Conservation (phyloP, 2,113 vertebrate species). For the Poicephalus meyeri region DNA sequence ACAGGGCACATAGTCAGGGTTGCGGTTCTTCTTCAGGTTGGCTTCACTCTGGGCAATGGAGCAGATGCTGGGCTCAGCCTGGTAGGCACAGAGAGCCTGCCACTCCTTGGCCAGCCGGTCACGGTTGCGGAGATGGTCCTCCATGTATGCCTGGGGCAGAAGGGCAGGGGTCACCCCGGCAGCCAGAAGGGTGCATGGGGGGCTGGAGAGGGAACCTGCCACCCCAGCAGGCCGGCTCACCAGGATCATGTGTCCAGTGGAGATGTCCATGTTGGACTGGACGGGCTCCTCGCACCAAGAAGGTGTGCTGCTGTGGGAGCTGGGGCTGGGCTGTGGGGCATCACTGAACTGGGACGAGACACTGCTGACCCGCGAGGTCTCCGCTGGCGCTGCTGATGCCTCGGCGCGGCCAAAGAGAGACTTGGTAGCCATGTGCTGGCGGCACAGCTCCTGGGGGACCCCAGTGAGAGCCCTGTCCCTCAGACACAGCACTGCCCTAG, state of each 20-base stretch:
- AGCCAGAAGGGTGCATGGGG: fast-evolving
- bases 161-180: background rate
- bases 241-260: conserved; percentile 98
- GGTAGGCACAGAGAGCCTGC: conserved; percentile 94
- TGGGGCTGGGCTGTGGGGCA: conserved; percentile 92
- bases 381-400: conserved; percentile 40
- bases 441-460: conserved; percentile 87
- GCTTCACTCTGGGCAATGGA: conserved; percentile 77
- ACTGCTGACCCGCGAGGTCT: conserved; percentile 94
- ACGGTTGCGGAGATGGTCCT: conserved; percentile 93
- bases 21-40: conserved; percentile 92
- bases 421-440: conserved; percentile 97
- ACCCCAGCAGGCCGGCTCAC: conserved; percentile 59
- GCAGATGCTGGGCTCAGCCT: conserved; percentile 90
- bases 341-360: conserved; percentile 98
- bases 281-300: conserved; percentile 98
- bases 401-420: conserved; percentile 85
- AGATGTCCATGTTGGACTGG: conserved; percentile 99
- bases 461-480: background rate
- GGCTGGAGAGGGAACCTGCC: too few relatives aligned
- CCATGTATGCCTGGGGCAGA: conserved; percentile 89
- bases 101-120: conserved; percentile 95
- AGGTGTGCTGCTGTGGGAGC: conserved; percentile 95
- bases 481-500: fast-evolving
- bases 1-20: conserved; percentile 90